Evolutionary conservation across 2,113 vertebrate genomes (phyloP).

Genomic region (Phylloscopus whistleri): DNA sequence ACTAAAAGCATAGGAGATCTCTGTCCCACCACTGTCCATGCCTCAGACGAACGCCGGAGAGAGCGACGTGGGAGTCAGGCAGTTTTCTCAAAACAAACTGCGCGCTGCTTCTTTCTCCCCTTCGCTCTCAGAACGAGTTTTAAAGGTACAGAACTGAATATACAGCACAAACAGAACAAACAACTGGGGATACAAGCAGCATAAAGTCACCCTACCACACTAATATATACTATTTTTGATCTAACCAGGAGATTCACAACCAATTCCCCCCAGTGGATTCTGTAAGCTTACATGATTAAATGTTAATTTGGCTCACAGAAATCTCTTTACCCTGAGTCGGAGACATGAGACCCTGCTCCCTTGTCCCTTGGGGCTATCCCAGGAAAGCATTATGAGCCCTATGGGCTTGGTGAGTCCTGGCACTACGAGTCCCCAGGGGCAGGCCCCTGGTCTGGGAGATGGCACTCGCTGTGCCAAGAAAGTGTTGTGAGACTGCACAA

Average conservation of each 20-base stretch:
- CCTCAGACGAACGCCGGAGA: too few species aligned
- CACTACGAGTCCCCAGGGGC: neutral
- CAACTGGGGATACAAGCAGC: too few species aligned
- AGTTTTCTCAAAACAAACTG: too few species aligned
- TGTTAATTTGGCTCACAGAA: neutral
- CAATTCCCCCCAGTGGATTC: neutral
- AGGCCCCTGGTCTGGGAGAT: neutral
- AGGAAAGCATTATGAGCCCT: neutral
- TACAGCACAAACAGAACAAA: too few species aligned
- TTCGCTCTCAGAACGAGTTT: too few species aligned
- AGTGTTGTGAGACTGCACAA: neutral
- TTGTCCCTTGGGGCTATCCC: neutral
- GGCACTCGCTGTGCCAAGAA: neutral
- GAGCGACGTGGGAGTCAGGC: too few species aligned
- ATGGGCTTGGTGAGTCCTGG: rapidly evolving
- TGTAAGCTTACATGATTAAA: neutral
- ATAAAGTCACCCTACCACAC: too few species aligned
- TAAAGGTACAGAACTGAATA: too few species aligned
- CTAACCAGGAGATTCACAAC: neutral
- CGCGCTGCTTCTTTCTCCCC: too few species aligned
- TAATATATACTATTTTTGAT: neutral
- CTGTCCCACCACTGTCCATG: too few species aligned
- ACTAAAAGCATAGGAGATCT: too few species aligned
- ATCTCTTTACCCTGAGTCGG: neutral
- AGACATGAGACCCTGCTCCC: neutral